Conservation (phyloP, 2,113 vertebrate species). For the Notothenia coriiceps region DNA sequence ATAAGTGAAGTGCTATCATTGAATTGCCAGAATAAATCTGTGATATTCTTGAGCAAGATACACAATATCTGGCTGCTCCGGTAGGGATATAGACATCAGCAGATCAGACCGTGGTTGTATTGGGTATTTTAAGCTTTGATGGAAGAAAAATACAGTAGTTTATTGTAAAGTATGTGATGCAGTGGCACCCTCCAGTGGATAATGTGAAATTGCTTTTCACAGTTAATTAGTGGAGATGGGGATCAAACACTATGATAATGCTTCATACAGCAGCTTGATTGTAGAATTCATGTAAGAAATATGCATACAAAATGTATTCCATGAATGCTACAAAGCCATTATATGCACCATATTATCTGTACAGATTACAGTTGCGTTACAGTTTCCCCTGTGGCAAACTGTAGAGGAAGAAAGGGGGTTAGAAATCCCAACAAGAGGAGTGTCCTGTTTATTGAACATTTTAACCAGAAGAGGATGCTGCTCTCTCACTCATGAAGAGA, state of each 20-base stretch:
- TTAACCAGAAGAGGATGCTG: slow-evolving; percentile 83
- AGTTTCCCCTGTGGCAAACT: neutral
- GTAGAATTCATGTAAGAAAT: neutral
- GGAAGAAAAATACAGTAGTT: neutral
- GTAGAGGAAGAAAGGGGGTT: neutral
- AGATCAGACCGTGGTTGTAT: neutral
- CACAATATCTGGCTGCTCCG: neutral
- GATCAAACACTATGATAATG: neutral
- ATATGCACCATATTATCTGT: too few species aligned
- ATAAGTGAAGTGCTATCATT: neutral
- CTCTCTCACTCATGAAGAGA: slow-evolving; percentile 71
- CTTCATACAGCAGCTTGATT: neutral
- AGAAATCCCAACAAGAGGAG: neutral
- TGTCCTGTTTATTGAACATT: slow-evolving; percentile 38
- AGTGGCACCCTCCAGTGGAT: slow-evolving; percentile 61
- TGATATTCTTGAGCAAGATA: neutral
- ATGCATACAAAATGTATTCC: neutral
- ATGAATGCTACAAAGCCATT: neutral
- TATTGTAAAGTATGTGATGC: neutral
- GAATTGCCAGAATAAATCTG: slow-evolving; percentile 1
- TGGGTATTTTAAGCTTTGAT: neutral
- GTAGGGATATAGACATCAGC: neutral
- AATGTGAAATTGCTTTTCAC: neutral
- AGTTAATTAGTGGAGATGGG: neutral
- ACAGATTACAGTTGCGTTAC: neutral